Evolutionary conservation across 2,888 invertebrate genomes (phyloP).

Genomic region (Mystacides longicornis): DNA sequence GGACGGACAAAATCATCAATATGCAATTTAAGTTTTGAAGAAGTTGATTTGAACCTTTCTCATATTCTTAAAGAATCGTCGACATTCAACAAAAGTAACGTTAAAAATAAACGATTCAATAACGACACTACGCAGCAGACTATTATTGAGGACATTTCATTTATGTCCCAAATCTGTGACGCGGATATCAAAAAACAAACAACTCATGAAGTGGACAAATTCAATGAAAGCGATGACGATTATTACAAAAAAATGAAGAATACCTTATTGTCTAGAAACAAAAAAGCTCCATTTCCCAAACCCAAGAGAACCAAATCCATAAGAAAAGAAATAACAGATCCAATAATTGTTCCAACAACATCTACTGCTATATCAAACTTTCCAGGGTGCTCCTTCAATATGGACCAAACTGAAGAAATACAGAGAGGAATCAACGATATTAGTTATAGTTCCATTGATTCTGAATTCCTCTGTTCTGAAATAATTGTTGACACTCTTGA

Average conservation of each 20-base stretch:
- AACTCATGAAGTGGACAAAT: background rate
- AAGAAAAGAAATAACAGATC: background rate
- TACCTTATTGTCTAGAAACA: constrained; percentile 5
- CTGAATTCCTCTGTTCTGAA: background rate
- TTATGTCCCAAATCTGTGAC: background rate
- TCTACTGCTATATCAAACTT: too few species aligned
- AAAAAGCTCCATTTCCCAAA: background rate
- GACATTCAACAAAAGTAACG: background rate
- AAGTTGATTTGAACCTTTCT: constrained; percentile 8
- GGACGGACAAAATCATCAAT: background rate
- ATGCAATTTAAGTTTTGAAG: constrained; percentile 2
- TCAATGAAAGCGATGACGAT: constrained; percentile 7
- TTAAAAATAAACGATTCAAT: constrained; percentile 10
- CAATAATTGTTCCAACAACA: too few species aligned
- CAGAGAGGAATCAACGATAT: too few species aligned
- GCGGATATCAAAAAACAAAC: background rate
- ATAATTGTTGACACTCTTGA: background rate
- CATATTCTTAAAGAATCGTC: constrained; percentile 11
- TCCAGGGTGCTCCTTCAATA: too few species aligned
- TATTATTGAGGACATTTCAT: background rate
- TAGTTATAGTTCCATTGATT: too few species aligned
- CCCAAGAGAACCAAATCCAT: constrained; percentile 10
- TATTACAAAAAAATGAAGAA: constrained; percentile 15
- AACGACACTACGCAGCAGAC: background rate
- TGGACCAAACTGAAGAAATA: background rate